Base-by-base conservation (phyloP, 2,888 invertebrate species). In the Tipula lateralis region DNA sequence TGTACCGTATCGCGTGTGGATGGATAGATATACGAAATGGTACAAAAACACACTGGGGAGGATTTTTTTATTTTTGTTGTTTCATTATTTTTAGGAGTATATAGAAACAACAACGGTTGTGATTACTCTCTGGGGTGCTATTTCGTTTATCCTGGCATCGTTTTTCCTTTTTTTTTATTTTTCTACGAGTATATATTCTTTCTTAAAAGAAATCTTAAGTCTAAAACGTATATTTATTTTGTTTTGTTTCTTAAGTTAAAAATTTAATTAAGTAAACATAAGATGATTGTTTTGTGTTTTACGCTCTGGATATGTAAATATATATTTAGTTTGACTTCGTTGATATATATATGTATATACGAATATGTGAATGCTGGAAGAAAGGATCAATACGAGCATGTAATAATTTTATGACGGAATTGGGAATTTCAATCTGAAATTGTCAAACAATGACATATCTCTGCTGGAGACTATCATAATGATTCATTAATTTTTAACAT, bases 121-220 rank as follows among this genome's bases (percentile, higher is more conserved):
- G 66, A 66, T 66, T 66, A 66, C 66, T 66, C 66, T 66, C 66
- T 66, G 66, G 66, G 66, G 66, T 66, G 66, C 66, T 66, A 66
- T 66, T 24, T 66, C 66, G 24, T 44, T 44, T 44, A 44, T 44
- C 44, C 44, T 44, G n/a, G 44, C 44, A 16, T 44, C 44, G n/a
- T 66, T 66, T 66, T 24, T 24, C 24, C 12, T 66, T 6, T 24
- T 66, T 50, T 6, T 50, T 16, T 6, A 12, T 36, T 36, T 36
- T 9, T n/a, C n/a, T n/a, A n/a, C n/a, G n/a, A n/a, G n/a, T n/a
- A 3, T 32, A 32, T 39, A 13, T 24, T 24, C 24, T 66, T 19
- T 66, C 66, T 66, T 66, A 9, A 66, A 66, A 1, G 24, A 66
- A 66, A 66, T 66, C 66, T 66, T 66, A 66, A 66, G 66, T 66